These are phyloP conservation scores for Siniperca obscura DNA, from an alignment of 2,797 vertebrate species.

Conservation along the genomic window DNA sequence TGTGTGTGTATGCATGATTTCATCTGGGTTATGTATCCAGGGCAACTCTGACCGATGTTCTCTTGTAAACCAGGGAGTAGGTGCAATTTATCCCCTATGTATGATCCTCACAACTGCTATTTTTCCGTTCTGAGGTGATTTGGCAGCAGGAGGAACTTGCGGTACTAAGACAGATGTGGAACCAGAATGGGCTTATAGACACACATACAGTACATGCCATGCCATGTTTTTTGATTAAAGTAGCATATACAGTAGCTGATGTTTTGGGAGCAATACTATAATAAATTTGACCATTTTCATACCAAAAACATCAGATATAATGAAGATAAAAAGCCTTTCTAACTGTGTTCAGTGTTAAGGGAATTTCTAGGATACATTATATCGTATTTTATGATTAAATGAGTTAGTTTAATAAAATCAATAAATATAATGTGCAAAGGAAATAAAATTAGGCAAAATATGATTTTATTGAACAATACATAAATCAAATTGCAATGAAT, in stretches of 20 bases:
- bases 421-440: background rate
- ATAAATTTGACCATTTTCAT: background rate
- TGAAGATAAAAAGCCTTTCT: background rate
- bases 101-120: constrained; percentile 51
- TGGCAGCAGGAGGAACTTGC: constrained; percentile 33
- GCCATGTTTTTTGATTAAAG: background rate
- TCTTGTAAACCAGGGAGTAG: constrained; percentile 59
- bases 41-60: constrained; percentile 74
- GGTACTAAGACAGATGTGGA: constrained; percentile 41
- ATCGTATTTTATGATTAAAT: background rate
- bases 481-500: constrained; percentile 9
- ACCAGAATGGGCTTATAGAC: constrained; percentile 20
- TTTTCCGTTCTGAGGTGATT: constrained; percentile 44
- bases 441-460: constrained; percentile 14
- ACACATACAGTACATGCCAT: constrained; percentile 1
- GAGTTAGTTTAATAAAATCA: constrained; percentile 21
- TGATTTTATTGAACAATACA: background rate
- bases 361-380: background rate
- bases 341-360: background rate
- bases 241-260: background rate
- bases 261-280: background rate
- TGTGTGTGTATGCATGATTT: constrained; percentile 56
- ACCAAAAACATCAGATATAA: background rate
- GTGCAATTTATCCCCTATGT: constrained; percentile 67
- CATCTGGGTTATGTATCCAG: constrained; percentile 75